Base-by-base conservation (phyloP, 2,113 vertebrate genomes). In the Semicossyphus pulcher region DNA sequence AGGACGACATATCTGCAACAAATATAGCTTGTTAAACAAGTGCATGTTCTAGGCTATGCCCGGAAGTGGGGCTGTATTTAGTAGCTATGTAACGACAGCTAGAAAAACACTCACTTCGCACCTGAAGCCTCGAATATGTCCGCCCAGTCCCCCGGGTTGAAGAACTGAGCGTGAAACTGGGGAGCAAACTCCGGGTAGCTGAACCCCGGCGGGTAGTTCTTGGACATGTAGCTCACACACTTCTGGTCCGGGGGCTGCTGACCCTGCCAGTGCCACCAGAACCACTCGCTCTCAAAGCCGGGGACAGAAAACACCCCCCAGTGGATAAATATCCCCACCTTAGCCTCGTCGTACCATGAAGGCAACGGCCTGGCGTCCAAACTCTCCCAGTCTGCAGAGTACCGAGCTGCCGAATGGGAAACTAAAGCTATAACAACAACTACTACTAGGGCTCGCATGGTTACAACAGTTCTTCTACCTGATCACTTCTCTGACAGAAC, bases 261-360 rank as follows among this genome's bases (percentile, higher is more conserved):
- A 1, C 94, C 95, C 88, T 79, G 76, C 97, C 96, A 99, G 89
- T 95, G 66, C 96, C 97, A 99, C 97, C 97, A 99, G 89, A 99
- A 99, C 97, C 97, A 99, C 92, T 99, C 97, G 62, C 96, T 98
- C 21, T 88, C 93, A 79, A 96, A 98, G 10, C 93, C 94, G 0
- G 97, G 97, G 0, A 98, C 97, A 2, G 96, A 95, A 85, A 95
- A 99, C 72, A 99, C 95, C 0, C 97, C 97, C 97, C 96, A 98
- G 93, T 99, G 97, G 67, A 99, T 73, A 23, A 99, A 99, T 44
- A 98, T 88, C 1, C 97, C 97, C 71, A 98, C 92, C 75, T 98
- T 99, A 59, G 95, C 95, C 37, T 92, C 87, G 53, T 98, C 97
- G 85, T 93, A 99, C 97, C 97, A 99, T 1, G 57, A 8, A 0